Conservation (phyloP, 1,140 invertebrate genomes). For the Eriosoma lanigerum region DNA sequence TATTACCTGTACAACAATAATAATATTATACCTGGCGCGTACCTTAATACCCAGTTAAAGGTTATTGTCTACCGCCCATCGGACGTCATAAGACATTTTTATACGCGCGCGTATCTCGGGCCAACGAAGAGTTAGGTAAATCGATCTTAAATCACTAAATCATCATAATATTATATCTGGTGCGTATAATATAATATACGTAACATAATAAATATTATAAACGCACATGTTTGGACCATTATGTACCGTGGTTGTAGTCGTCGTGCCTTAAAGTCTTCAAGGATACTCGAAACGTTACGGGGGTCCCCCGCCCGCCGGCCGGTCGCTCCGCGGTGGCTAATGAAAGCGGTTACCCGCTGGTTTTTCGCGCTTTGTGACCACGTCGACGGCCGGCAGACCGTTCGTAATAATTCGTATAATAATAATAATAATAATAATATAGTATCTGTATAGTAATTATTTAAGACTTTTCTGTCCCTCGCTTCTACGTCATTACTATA, state of each 20-base stretch:
- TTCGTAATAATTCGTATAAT: neutral
- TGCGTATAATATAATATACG: neutral
- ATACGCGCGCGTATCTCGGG: too few relatives aligned
- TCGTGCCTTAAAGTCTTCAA: neutral
- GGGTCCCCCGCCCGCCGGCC: constrained; percentile 4
- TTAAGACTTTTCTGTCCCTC: neutral
- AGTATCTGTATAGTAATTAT: too few relatives aligned
- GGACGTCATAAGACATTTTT: too few relatives aligned
- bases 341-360: constrained; percentile 37
- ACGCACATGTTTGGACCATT: neutral
- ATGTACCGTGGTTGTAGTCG: neutral
- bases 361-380: constrained; percentile 43
- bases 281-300: neutral
- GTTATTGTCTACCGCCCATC: too few relatives aligned
- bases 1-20: too few relatives aligned
- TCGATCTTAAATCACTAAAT: too few relatives aligned
- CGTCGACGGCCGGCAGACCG: neutral
- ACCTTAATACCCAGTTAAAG: too few relatives aligned
- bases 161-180: too few relatives aligned
- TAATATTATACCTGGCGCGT: too few relatives aligned
- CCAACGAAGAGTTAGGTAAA: too few relatives aligned
- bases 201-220: neutral
- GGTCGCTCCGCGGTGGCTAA: constrained; percentile 27
- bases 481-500: neutral
- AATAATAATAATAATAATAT: too few relatives aligned